phyloP scores from a whole-genome alignment of 2,888 invertebrate species.

The Empis stercorea region DNA sequence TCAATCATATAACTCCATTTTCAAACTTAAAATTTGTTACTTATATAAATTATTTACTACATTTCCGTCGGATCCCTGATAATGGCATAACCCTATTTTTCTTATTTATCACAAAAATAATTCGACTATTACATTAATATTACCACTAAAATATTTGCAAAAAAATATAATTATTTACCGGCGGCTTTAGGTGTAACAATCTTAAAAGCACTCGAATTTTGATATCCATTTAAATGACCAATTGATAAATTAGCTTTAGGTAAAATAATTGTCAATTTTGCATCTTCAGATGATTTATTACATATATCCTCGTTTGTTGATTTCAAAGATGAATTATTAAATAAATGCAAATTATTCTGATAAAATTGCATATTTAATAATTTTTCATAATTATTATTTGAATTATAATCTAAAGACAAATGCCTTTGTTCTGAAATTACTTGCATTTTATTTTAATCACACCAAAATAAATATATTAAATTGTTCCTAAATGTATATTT shows the following conservation, averaged over 20 bases:
- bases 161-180: slow-evolving; percentile 7
- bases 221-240: slow-evolving; percentile 1
- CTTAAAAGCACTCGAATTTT: slow-evolving; percentile 11
- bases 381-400: slow-evolving; percentile 7
- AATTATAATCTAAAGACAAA: slow-evolving; percentile 12
- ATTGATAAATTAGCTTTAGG: neutral
- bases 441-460: slow-evolving; percentile 7
- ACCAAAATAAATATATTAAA: too few relatives aligned
- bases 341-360: neutral
- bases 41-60: too few relatives aligned
- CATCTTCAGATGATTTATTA: too few relatives aligned
- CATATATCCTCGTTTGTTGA: neutral
- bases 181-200: slow-evolving; percentile 13
- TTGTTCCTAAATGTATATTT: too few relatives aligned
- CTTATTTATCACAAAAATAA: too few relatives aligned
- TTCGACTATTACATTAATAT: too few relatives aligned
- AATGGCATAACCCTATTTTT: too few relatives aligned
- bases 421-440: slow-evolving; percentile 10
- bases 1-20: too few relatives aligned
- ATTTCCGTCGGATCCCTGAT: too few relatives aligned
- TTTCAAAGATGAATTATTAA: slow-evolving; percentile 3
- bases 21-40: too few relatives aligned
- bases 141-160: too few relatives aligned
- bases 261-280: neutral
- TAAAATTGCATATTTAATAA: neutral